These are phyloP conservation scores for Bedellia somnulentella DNA, from an alignment of 2,888 invertebrate species.

Conservation along the genomic window DNA sequence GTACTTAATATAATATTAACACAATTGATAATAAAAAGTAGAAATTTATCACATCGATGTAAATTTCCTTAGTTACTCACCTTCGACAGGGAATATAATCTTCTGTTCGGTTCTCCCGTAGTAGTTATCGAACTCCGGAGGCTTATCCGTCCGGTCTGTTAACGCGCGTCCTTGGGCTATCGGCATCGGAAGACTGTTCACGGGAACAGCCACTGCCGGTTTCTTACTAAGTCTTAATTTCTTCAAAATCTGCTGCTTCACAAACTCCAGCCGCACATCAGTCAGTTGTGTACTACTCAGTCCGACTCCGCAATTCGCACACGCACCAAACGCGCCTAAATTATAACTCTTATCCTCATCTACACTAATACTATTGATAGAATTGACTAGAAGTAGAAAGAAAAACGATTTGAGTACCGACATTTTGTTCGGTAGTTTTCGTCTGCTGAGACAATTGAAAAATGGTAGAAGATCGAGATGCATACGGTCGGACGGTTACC, in stretches of 20 bases:
- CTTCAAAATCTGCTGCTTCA: slow-evolving; percentile 82
- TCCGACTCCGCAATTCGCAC: slow-evolving; percentile 48
- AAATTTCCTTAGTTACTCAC: no score
- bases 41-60: no score
- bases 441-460: slow-evolving; percentile 35
- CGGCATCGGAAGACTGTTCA: slow-evolving; percentile 71
- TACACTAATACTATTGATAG: slow-evolving; percentile 19
- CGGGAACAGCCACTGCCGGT: slow-evolving; percentile 65
- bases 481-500: no score
- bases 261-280: slow-evolving; percentile 74
- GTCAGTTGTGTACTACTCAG: slow-evolving; percentile 59
- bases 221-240: slow-evolving; percentile 76
- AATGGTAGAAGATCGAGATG: slow-evolving; percentile 32
- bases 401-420: slow-evolving; percentile 26
- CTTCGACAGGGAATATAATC: slow-evolving; percentile 78
- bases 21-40: no score
- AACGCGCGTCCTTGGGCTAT: slow-evolving; percentile 72
- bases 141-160: slow-evolving; percentile 58
- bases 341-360: slow-evolving; percentile 16
- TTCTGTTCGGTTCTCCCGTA: slow-evolving; percentile 84
- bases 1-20: no score
- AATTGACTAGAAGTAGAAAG: slow-evolving; percentile 28
- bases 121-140: slow-evolving; percentile 71
- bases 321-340: slow-evolving; percentile 23
- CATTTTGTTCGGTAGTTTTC: slow-evolving; percentile 20